Percentiles rank a stretch among this genome's conserved stretches.
phyloP scores from a whole-genome alignment of 1,140 invertebrate genomes.

The Bemisia tabaci region DNA sequence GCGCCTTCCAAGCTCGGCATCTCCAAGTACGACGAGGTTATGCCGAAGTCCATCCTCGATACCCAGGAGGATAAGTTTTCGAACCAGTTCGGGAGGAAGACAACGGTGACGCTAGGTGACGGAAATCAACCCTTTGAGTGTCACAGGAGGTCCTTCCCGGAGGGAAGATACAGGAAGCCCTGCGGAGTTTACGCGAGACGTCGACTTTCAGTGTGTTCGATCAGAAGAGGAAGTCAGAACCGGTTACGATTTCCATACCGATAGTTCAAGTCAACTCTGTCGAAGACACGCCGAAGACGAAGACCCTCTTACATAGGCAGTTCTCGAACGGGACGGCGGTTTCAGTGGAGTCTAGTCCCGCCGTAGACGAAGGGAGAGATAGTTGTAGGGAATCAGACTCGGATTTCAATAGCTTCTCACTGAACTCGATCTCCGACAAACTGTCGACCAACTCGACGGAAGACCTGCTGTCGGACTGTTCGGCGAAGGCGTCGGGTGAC shows the following conservation, averaged over 20 bases:
- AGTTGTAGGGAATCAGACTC: not conserved
- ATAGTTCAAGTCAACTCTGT: not conserved
- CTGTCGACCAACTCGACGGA: not conserved
- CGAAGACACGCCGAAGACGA: not conserved
- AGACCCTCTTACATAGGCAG: not conserved
- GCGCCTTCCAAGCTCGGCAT: not conserved
- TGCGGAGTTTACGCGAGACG: slow-evolving; percentile 8
- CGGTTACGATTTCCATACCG: not conserved
- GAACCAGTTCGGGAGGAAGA: not conserved
- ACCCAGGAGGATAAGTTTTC: not conserved
- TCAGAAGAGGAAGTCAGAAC: not conserved
- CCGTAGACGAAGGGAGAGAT: not conserved
- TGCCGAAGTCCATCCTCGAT: not conserved
- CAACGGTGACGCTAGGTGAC: not conserved
- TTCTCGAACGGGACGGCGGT: not conserved
- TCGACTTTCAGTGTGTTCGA: not conserved
- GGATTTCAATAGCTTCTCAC: not conserved
- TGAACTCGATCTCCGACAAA: not conserved
- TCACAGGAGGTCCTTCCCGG: slow-evolving; percentile 1
- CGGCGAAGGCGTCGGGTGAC: not conserved
- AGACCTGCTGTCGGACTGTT: not conserved
- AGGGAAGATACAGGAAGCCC: slow-evolving; percentile 11
- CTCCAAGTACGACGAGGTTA: not conserved
- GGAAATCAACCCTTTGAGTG: not conserved
- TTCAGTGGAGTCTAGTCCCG: not conserved